phyloP scores from a whole-genome alignment of 2,113 vertebrate species.

The Solea solea region DNA sequence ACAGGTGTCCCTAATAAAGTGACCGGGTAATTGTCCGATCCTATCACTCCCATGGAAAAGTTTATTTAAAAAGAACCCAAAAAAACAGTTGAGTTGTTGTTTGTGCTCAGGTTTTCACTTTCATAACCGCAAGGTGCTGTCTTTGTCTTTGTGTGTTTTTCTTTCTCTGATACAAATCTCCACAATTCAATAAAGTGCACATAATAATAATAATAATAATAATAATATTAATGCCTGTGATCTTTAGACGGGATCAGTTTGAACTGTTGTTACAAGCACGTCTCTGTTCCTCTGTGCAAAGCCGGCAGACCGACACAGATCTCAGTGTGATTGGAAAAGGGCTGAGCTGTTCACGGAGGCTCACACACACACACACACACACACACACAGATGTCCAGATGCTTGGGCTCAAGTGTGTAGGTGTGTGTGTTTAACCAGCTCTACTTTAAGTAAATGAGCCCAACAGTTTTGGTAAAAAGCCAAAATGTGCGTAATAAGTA shows the following conservation, averaged over 20 bases:
- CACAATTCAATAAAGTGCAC: constrained; percentile 41
- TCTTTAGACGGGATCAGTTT: constrained; percentile 45
- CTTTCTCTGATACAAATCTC: constrained; percentile 44
- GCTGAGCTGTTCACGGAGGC: constrained; percentile 44
- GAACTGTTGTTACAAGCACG: constrained; percentile 52
- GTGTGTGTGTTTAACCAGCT: background rate
- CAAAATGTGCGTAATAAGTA: background rate
- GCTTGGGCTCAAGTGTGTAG: background rate
- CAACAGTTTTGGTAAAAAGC: background rate
- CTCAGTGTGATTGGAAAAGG: constrained; percentile 55
- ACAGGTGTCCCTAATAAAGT: no score
- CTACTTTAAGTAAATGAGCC: background rate
- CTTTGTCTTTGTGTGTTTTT: constrained; percentile 17
- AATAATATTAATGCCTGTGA: background rate
- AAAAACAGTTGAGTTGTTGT: background rate
- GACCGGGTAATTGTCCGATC: background rate
- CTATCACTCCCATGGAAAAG: background rate
- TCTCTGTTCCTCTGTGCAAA: constrained; percentile 47
- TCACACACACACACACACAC: no score
- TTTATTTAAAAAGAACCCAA: background rate
- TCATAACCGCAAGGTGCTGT: constrained; percentile 35
- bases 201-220: background rate
- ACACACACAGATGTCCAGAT: constrained; percentile 26
- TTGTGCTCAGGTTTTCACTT: constrained; percentile 14
- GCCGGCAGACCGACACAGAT: constrained; percentile 61